These are phyloP conservation scores for Carabus problematicus DNA, from an alignment of 2,888 invertebrate species.

Conservation along the genomic window DNA sequence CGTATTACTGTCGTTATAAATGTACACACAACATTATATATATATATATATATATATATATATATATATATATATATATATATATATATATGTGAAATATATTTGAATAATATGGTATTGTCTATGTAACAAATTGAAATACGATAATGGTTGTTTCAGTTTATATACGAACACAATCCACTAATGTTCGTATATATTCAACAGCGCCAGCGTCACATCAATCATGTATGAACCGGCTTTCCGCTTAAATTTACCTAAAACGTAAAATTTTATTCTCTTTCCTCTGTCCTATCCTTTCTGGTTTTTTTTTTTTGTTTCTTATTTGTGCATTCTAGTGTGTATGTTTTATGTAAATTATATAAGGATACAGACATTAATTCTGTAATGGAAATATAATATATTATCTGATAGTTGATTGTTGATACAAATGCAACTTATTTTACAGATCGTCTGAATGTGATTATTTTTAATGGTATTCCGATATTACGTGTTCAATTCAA, in stretches of 20 bases:
- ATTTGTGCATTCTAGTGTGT: conserved; percentile 2
- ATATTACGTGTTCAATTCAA: too few relatives aligned
- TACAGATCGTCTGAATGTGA: too few relatives aligned
- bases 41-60: too few relatives aligned
- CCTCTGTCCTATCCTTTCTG: neutral
- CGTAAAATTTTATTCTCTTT: conserved; percentile 25
- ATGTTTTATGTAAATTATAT: neutral
- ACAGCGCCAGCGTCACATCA: conserved; percentile 9
- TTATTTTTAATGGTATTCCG: too few relatives aligned
- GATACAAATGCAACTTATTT: too few relatives aligned
- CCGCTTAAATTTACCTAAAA: conserved; percentile 23
- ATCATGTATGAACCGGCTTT: conserved; percentile 19
- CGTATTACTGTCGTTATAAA: too few relatives aligned
- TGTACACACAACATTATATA: too few relatives aligned
- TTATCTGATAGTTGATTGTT: too few relatives aligned
- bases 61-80: too few relatives aligned
- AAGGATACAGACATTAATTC: too few relatives aligned
- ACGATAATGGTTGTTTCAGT: conserved; percentile 3
- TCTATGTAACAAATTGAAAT: conserved; percentile 27
- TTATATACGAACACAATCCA: too few relatives aligned
- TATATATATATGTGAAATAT: neutral
- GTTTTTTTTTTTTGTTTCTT: conserved; percentile 13
- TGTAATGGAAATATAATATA: too few relatives aligned
- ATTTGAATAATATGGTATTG: conserved; percentile 26
- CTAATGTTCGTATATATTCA: conserved; percentile 25